These are phyloP conservation scores for Tetrapedia diversipes DNA, from an alignment of 2,888 invertebrate genomes.

Conservation along the genomic window DNA sequence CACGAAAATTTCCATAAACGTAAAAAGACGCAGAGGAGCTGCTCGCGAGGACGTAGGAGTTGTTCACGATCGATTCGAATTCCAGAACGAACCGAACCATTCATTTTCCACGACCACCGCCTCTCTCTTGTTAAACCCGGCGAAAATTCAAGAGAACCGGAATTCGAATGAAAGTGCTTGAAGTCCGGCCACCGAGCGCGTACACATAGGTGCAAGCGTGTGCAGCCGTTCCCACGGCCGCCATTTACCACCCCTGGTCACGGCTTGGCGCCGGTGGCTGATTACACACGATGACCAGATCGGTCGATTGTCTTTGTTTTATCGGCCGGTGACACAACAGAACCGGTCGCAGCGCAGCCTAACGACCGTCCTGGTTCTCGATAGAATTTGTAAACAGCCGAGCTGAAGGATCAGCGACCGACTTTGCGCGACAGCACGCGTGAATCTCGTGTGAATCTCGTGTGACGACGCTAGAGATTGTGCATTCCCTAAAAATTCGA, in stretches of 20 bases:
- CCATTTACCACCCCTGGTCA: conserved; percentile 25
- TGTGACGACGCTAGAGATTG: no score
- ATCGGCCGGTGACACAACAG: conserved; percentile 61
- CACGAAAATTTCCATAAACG: no score
- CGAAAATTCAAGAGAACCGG: conserved; percentile 25
- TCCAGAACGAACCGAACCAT: background rate
- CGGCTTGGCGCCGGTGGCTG: conserved; percentile 63
- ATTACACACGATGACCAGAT: conserved; percentile 69
- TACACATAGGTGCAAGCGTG: background rate
- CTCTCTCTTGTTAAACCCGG: background rate
- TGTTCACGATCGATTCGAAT: background rate
- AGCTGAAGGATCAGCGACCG: background rate
- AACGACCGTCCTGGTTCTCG: conserved; percentile 49
- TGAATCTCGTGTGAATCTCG: no score
- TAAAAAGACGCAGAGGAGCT: no score
- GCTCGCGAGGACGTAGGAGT: no score
- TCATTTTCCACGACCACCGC: background rate
- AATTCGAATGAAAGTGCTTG: conserved; percentile 15
- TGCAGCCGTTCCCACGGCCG: conserved; percentile 12
- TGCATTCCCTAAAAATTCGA: no score
- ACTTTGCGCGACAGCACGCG: background rate
- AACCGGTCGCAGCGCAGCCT: conserved; percentile 36
- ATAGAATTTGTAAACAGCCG: conserved; percentile 41
- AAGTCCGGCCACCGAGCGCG: background rate
- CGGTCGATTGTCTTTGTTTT: conserved; percentile 71